Conservation (phyloP, 2,888 invertebrate genomes). For the Thalpophila matura region DNA sequence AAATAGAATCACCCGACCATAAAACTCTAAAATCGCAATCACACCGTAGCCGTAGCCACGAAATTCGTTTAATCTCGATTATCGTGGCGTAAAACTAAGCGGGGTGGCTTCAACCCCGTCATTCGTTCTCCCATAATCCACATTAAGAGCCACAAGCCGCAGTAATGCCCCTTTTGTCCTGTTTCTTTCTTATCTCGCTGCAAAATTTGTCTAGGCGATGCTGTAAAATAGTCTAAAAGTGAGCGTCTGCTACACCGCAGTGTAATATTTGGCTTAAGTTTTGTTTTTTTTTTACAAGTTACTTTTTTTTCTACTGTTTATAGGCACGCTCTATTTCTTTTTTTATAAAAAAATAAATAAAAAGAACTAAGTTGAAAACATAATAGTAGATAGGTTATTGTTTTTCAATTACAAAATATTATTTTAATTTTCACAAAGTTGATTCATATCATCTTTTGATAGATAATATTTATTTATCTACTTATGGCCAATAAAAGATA, state of each 20-base stretch:
- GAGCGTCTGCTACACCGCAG: slow-evolving; percentile 70
- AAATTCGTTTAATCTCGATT: slow-evolving; percentile 85
- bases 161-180: slow-evolving; percentile 84
- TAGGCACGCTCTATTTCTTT: background rate
- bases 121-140: slow-evolving; percentile 83
- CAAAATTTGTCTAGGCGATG: slow-evolving; percentile 90
- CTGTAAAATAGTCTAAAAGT: slow-evolving; percentile 83
- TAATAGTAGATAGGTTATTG: too few relatives aligned
- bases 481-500: too few relatives aligned
- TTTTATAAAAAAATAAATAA: too few relatives aligned
- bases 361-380: too few relatives aligned
- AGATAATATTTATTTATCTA: too few relatives aligned
- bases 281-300: background rate
- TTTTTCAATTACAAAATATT: too few relatives aligned
- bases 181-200: slow-evolving; percentile 88
- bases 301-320: background rate
- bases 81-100: slow-evolving; percentile 80
- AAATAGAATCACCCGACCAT: slow-evolving; percentile 13
- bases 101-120: slow-evolving; percentile 74
- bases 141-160: slow-evolving; percentile 81
- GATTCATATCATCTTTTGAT: too few relatives aligned
- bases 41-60: slow-evolving; percentile 66
- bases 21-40: slow-evolving; percentile 61
- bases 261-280: slow-evolving; percentile 19
- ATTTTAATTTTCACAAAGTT: too few relatives aligned